These are phyloP conservation scores for Aspidapion aeneum DNA, from an alignment of 2,888 invertebrate genomes.

Conservation along the genomic window DNA sequence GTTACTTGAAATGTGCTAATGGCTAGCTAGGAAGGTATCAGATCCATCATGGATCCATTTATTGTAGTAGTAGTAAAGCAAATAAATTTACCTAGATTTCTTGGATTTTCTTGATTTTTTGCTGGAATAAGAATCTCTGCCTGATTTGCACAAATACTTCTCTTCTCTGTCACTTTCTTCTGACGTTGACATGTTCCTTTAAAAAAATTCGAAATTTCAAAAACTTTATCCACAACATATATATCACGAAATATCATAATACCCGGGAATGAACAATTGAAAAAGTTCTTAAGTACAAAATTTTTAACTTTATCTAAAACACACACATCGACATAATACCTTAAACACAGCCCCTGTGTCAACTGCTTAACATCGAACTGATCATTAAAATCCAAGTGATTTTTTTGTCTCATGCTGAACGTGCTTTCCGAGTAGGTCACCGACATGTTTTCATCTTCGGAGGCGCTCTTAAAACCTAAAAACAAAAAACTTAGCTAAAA, in stretches of 20 bases:
- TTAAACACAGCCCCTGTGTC: conserved; percentile 39
- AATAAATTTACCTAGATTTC: conserved; percentile 29
- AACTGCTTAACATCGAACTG: conserved; percentile 45
- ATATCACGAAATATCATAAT: too few relatives aligned
- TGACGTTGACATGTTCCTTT: not conserved
- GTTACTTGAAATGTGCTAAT: too few relatives aligned
- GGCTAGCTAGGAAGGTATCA: too few relatives aligned
- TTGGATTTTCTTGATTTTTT: conserved; percentile 28
- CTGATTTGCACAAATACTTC: conserved; percentile 29
- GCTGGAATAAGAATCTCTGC: conserved; percentile 34
- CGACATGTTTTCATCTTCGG: conserved; percentile 48
- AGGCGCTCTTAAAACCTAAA: conserved; percentile 30
- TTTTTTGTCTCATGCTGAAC: conserved; percentile 40
- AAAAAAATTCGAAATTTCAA: too few relatives aligned
- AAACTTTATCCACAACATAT: too few relatives aligned
- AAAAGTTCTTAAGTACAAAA: too few relatives aligned
- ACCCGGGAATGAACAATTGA: too few relatives aligned
- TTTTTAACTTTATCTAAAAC: too few relatives aligned
- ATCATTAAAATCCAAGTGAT: conserved; percentile 44
- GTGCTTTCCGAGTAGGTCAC: conserved; percentile 46
- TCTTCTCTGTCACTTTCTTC: conserved; percentile 30
- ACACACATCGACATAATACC: too few relatives aligned
- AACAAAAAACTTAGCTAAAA: too few relatives aligned
- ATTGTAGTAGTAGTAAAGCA: too few relatives aligned
- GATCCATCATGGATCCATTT: too few relatives aligned